Base-by-base conservation (phyloP, 2,888 invertebrate species). In the Fabriciana adippe region DNA sequence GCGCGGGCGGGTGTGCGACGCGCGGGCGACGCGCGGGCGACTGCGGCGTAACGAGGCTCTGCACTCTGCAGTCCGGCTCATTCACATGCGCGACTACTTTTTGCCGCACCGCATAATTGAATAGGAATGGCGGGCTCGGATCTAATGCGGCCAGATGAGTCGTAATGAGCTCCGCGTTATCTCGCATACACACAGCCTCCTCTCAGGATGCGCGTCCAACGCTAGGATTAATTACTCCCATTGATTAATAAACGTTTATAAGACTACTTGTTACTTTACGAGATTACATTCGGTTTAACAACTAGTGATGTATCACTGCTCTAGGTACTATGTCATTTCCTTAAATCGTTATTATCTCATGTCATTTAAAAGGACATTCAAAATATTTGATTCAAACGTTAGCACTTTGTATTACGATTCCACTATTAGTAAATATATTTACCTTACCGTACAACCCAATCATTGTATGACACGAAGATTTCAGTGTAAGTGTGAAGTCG, bases 81-180 rank as follows among this genome's bases (percentile, higher is more conserved):
- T 92, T 91, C 90, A 88, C 88, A 91, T 88, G 89, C 88, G 83
- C 84, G 85, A 87, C 90, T 83, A 87, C 85, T 92, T 92, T 92
- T 91, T 92, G 87, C 80, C 74, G 73, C 72, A 72, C 80, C 83
- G 88, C 86, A 89, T 89, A 85, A 87, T 85, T 89, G 88, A 88
- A 90, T 90, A 86, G 84, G 83, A 87, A 90, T 87, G 85, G 85
- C 81, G 83, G 81, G 76, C 72, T 75, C 71, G 73, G 69, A 70
- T 75, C 79, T 76, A 76, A 76, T 74, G 76, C 75, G 68, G n/a
- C 56, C 61, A 55, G 65, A 67, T 60, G 54, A 65, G 64, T 56
- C 35, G 71, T 72, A 74, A 73, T 72, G 75, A 74, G 72, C 71
- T 55, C 61, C 69, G 66, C 55, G 57, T 65, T 55, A 61, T 61